Evolutionary conservation across 2,888 invertebrate genomes (phyloP), one percentile per base, ranked within the genome.

Genomic region (Mesochorus sp.): DNA sequence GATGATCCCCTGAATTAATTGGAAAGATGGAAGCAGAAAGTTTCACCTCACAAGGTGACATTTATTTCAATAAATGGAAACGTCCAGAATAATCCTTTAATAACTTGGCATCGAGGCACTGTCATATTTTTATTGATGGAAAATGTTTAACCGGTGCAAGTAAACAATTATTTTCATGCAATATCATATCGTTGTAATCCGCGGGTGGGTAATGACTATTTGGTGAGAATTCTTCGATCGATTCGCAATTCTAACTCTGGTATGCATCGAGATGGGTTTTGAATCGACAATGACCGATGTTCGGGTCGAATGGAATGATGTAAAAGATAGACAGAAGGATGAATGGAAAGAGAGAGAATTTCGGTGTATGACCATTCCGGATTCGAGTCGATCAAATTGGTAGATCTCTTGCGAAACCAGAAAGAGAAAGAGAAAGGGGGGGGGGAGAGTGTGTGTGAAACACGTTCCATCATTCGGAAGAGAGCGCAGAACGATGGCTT

Each of bases 401-500:
- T 51, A 24, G 53, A 59, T 4, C 12, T 59, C 59, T 19, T 21
- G 19, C 59, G 42, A 67, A 74, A 61, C 42, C n/a, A n/a, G n/a
- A n/a, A n/a, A n/a, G n/a, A n/a, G n/a, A n/a, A n/a, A n/a, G n/a
- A n/a, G n/a, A n/a, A n/a, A n/a, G n/a, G n/a, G n/a, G n/a, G n/a
- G n/a, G n/a, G n/a, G n/a, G 67, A 67, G 51, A 19, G 42, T 34
- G 39, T 39, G 39, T 12, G 31, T 55, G 34, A 19, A 47, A 44
- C 51, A 51, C 59, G 51, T 31, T 28, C 34, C 34, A 74, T 74
- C 74, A 61, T 67, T 61, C 74, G 72, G 55, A 72, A 64, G 55
- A 47, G 72, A 61, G 67, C 44, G 59, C n/a, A n/a, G 67, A 74
- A 12, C 53, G 59, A 74, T 59, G 39, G 39, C 42, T 53, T 53